These are phyloP conservation scores for Drusus annulatus DNA, from an alignment of 1,140 invertebrate species.

Conservation along the genomic window DNA sequence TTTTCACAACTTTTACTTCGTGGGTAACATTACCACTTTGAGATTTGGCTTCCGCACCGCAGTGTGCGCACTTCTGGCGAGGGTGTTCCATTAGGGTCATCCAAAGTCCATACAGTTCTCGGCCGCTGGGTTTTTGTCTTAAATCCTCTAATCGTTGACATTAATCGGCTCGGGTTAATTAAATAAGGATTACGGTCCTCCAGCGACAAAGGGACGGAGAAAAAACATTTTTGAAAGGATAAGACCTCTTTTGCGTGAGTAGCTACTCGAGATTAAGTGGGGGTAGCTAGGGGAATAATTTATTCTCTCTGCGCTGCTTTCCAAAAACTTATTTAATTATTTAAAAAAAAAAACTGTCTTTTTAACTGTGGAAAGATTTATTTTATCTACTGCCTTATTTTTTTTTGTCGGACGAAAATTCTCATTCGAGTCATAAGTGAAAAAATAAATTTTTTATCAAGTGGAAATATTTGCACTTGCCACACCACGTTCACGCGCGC, in stretches of 20 bases:
- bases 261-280: neutral
- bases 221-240: constrained; percentile 18
- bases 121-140: neutral
- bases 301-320: neutral
- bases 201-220: neutral
- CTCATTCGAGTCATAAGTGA: no score
- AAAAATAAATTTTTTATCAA: no score
- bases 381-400: no score
- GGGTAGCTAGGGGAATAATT: neutral
- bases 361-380: no score
- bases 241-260: neutral
- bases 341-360: no score
- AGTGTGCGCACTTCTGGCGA: neutral
- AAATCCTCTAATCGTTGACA: constrained; percentile 26
- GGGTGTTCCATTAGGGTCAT: neutral
- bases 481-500: no score
- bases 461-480: no score
- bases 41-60: no score
- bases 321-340: neutral
- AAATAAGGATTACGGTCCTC: constrained; percentile 12
- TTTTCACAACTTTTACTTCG: no score
- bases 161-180: constrained; percentile 26
- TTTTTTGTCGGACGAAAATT: no score
- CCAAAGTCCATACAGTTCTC: neutral
- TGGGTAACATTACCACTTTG: no score